Conservation (phyloP, 2,113 vertebrate genomes). For the Bothrops jararaca region DNA sequence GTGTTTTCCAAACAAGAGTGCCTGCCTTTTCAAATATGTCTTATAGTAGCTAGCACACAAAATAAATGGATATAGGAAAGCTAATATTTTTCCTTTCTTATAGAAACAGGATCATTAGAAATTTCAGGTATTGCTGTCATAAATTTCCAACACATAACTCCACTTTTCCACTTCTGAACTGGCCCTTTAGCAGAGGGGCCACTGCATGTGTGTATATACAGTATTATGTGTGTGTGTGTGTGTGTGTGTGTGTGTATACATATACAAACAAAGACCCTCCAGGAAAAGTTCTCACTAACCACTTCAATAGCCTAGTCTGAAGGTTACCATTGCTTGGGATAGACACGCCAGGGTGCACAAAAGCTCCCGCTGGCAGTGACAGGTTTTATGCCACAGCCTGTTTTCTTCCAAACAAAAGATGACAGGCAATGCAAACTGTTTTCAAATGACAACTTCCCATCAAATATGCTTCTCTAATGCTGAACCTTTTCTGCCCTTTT, state of each 20-base stretch:
- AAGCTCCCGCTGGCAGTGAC: slow-evolving; percentile 71
- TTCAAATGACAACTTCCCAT: slow-evolving; percentile 68
- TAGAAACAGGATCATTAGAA: not conserved
- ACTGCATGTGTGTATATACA: not conserved
- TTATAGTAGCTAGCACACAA: slow-evolving; percentile 2
- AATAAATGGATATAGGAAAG: slow-evolving; percentile 14
- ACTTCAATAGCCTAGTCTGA: slow-evolving; percentile 50
- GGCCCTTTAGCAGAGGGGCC: slow-evolving; percentile 16
- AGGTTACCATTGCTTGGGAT: slow-evolving; percentile 58
- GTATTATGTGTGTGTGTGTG: too few relatives aligned
- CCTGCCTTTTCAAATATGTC: slow-evolving; percentile 26
- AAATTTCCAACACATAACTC: not conserved
- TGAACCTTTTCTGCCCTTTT: slow-evolving; percentile 59
- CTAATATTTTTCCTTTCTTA: slow-evolving; percentile 14
- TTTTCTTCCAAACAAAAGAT: slow-evolving; percentile 70
- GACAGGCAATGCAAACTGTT: slow-evolving; percentile 68
- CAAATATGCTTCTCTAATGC: slow-evolving; percentile 59
- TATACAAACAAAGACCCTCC: not conserved
- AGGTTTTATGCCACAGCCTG: slow-evolving; percentile 60
- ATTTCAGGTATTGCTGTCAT: not conserved
- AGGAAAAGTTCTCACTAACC: slow-evolving; percentile 10
- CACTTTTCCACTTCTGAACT: not conserved
- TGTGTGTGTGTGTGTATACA: not conserved
- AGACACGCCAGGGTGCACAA: slow-evolving; percentile 66
- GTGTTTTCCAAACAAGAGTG: not conserved